Evolutionary conservation across 2,888 invertebrate genomes (phyloP).

Genomic region (Zaprionus lineosus): DNA sequence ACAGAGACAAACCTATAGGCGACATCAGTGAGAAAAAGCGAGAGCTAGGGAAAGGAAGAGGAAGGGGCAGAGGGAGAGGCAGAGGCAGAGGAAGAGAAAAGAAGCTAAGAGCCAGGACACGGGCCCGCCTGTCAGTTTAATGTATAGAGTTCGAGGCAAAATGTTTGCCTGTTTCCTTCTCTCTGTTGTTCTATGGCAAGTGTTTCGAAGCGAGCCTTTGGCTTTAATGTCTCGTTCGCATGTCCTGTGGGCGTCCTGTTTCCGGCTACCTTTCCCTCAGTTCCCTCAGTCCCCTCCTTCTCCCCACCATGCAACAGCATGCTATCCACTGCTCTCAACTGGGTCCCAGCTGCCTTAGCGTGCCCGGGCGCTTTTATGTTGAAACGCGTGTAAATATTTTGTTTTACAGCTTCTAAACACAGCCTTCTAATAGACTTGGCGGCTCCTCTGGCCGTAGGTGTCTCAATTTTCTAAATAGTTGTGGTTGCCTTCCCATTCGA

Average conservation of each 20-base stretch:
- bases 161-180: constrained; percentile 8
- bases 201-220: constrained; percentile 56
- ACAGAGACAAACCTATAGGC: no score
- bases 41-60: neutral
- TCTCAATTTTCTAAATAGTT: constrained; percentile 72
- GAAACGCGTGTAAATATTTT: constrained; percentile 76
- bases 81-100: no score
- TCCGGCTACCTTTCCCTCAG: constrained; percentile 6
- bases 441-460: constrained; percentile 55
- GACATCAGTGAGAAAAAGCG: no score
- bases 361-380: constrained; percentile 66
- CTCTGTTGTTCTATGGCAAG: constrained; percentile 37
- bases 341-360: constrained; percentile 60
- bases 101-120: no score
- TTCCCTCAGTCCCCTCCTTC: neutral
- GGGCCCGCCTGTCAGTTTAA: constrained; percentile 68
- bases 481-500: constrained; percentile 20
- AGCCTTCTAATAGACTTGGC: constrained; percentile 56
- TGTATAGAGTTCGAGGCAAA: constrained; percentile 41
- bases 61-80: neutral
- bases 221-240: constrained; percentile 76
- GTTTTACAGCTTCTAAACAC: constrained; percentile 75
- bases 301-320: no score
- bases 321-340: no score
- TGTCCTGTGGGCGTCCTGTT: constrained; percentile 50